Base-by-base conservation (phyloP, 2,888 invertebrate species). In the Atethmia centrago region DNA sequence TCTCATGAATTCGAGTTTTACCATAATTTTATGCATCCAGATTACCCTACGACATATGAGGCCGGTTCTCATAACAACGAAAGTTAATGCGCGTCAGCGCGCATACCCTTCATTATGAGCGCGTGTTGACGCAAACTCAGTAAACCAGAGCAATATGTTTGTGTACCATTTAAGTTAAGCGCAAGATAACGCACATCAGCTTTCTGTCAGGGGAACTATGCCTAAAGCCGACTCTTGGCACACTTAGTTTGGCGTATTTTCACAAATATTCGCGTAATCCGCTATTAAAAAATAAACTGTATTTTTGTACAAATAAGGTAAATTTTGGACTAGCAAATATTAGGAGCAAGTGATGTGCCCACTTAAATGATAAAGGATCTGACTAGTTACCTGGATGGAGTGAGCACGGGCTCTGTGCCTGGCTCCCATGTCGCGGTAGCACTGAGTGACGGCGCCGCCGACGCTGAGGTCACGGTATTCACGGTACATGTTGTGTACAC, bases 401-500 rank as follows among this genome's bases (percentile, higher is more conserved):
- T 99, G 99, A 65, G 99, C 99, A 83, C 99, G 97, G 47, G 99
- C 99, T 92, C 99, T 98, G 96, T 99, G 99, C 88, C 99, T 98
- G 72, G 99, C 99, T 83, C 99, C 99, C 99, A 99, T 99, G 93
- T 99, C 99, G 74, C 99, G 97, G 96, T 99, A 99, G 96, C 99
- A 99, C 94, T 99, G 98, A 21, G 99, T 99, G 73, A 99, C 99
- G 75, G 99, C 99, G 76, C 98, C 99, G 71, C 99, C 98, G 10
- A 99, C 98, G 77, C 99, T 98, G 89, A 99, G 96, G 95, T 99
- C 99, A 87, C 99, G 97, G 97, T 99, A 99, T 96, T 99, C 99
- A 85, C 99, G 97, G 98, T 99, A 99, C 99, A 99, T 99, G 97
- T 99, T 99, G 97, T 99, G 99, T 75, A 99, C 99, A 74, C 99